Conservation (phyloP, 2,113 vertebrate genomes). For the Quiscalus mexicanus region DNA sequence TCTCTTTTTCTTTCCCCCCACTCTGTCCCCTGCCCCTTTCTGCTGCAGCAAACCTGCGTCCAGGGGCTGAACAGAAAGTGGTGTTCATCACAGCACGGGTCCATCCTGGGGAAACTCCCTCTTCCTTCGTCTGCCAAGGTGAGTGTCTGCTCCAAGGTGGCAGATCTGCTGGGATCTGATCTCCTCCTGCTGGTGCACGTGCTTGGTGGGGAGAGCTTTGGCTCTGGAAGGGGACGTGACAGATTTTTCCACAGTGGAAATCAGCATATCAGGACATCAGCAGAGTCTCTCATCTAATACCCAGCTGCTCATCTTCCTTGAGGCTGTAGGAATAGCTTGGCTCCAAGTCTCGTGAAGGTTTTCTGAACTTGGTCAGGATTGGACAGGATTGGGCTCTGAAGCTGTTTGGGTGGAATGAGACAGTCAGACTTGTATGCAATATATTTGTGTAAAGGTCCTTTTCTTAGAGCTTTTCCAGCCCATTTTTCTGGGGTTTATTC, state of each 20-base stretch:
- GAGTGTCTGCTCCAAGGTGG: slow-evolving; percentile 42
- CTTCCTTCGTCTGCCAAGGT: slow-evolving; percentile 98
- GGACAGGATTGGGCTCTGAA: not conserved
- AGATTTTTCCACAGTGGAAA: not conserved
- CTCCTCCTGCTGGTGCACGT: fast-evolving
- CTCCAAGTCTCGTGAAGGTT: not conserved
- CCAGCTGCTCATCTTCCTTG: not conserved
- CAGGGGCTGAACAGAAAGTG: slow-evolving; percentile 88
- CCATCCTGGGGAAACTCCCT: slow-evolving; percentile 95
- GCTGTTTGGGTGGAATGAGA: not conserved
- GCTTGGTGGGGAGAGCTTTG: not conserved
- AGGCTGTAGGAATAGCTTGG: not conserved
- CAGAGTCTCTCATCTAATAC: not conserved
- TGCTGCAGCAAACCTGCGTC: slow-evolving; percentile 80
- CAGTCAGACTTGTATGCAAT: fast-evolving
- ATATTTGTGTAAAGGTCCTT: not conserved
- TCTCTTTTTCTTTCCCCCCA: not conserved
- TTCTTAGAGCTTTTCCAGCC: not conserved
- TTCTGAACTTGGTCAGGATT: not conserved
- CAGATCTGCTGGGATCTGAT: not conserved
- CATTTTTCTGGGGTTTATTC: not conserved
- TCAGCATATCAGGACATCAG: not conserved
- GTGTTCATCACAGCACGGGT: slow-evolving; percentile 95
- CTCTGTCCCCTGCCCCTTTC: not conserved
- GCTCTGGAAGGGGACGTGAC: fast-evolving